Base-by-base conservation (phyloP, 2,888 invertebrate species). In the Itoplectis maculator region DNA sequence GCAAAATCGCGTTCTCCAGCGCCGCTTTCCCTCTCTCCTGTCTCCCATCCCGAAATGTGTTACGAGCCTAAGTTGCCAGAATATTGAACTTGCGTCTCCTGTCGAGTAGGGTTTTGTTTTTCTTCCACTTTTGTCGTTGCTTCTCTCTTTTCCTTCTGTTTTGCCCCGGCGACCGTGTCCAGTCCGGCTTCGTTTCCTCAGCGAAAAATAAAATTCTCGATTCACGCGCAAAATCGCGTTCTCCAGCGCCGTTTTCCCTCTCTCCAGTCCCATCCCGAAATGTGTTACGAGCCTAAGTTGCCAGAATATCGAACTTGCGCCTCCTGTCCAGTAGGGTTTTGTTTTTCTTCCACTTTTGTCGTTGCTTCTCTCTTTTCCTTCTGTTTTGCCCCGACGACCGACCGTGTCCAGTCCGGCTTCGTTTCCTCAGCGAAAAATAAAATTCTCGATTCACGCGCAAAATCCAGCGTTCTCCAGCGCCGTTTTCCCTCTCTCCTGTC, bases 11-110 rank as follows among this genome's bases (percentile, higher is more conserved):
- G n/a, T n/a, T n/a, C n/a, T n/a, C n/a, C n/a, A n/a, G n/a, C n/a
- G n/a, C n/a, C n/a, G 56, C 37, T 56, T 29, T 0, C 29, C 6
- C 63, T 54, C 72, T 70, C 73, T 79, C 79, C 76, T 63, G n/a
- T n/a, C n/a, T n/a, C n/a, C n/a, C n/a, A n/a, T n/a, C n/a, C n/a
- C n/a, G n/a, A n/a, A n/a, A n/a, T n/a, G n/a, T n/a, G n/a, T n/a
- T n/a, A 37, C 23, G 18, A 15, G 13, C 18, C 29, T 8, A 37
- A 45, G n/a, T 15, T 6, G 18, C 15, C 18, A 11, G 45, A 18
- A 18, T 18, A 18, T 18, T 18, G 15, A 49, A 49, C 7, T 49
- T 49, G 4, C 0, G 15, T 49, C 15, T 6, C 18, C 7, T 15
- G 29, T 45, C 72, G 23, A 70, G 70, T 40, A n/a, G 29, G 23